Evolutionary conservation across 1,140 invertebrate genomes (phyloP).

Genomic region (Idris sp.): DNA sequence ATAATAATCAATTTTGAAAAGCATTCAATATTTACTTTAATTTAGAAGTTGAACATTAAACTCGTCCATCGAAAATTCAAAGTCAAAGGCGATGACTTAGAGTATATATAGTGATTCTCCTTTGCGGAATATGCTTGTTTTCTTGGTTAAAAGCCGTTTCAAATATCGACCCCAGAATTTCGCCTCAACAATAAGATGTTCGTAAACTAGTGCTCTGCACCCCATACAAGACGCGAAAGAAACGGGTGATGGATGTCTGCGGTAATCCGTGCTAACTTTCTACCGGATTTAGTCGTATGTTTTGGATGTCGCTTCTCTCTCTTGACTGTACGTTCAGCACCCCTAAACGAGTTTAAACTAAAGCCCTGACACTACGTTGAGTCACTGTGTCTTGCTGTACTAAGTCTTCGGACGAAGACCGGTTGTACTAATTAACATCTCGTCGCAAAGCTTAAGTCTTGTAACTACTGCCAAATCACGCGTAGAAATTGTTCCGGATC

Average conservation of each 20-base stretch:
- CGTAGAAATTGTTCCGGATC: slow-evolving; percentile 55
- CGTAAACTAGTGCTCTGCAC: slow-evolving; percentile 55
- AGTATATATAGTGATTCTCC: no score
- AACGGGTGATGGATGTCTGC: slow-evolving; percentile 72
- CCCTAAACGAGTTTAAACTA: slow-evolving; percentile 60
- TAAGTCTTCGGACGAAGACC: slow-evolving; percentile 54
- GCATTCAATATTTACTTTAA: no score
- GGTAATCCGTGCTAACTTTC: slow-evolving; percentile 73
- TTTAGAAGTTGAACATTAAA: no score
- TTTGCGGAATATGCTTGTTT: slow-evolving; percentile 29
- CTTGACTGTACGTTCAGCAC: slow-evolving; percentile 45
- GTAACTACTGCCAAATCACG: slow-evolving; percentile 61
- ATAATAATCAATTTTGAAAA: no score
- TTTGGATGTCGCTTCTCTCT: slow-evolving; percentile 49
- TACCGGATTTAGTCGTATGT: slow-evolving; percentile 65
- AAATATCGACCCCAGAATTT: slow-evolving; percentile 46
- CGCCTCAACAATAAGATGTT: slow-evolving; percentile 54
- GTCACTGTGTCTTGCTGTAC: slow-evolving; percentile 62
- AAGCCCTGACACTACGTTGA: slow-evolving; percentile 67
- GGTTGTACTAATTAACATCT: slow-evolving; percentile 69
- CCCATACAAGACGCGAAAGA: slow-evolving; percentile 59
- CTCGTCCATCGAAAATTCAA: no score
- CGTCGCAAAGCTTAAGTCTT: slow-evolving; percentile 65
- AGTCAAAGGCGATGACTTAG: no score
- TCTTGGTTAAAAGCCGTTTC: slow-evolving; percentile 31